phyloP scores from a whole-genome alignment of 2,797 vertebrate genomes.

The Cossypha heuglini region DNA sequence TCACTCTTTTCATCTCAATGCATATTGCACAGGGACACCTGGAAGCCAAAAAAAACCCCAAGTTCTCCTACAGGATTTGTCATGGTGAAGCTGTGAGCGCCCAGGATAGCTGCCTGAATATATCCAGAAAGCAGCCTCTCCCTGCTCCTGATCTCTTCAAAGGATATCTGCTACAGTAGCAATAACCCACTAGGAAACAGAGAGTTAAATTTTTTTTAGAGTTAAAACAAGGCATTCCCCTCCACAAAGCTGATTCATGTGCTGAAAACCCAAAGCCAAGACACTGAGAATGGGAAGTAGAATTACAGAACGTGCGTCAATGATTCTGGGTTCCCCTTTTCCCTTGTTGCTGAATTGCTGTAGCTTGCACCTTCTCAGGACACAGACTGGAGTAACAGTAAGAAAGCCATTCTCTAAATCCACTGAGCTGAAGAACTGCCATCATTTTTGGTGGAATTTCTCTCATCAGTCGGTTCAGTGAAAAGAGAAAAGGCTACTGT shows the following conservation, averaged over 20 bases:
- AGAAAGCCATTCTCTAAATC: conserved; percentile 19
- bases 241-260: conserved; percentile 45
- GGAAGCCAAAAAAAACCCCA: neutral
- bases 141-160: neutral
- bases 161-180: neutral
- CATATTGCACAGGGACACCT: neutral
- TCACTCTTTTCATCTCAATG: neutral
- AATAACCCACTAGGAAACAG: neutral
- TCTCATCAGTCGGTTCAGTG: neutral
- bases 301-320: conserved; percentile 32
- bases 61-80: neutral
- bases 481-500: neutral
- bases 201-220: neutral
- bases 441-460: neutral
- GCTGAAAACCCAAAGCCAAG: conserved; percentile 42
- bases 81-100: neutral
- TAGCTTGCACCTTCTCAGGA: neutral
- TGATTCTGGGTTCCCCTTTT: conserved; percentile 51
- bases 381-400: neutral
- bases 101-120: neutral
- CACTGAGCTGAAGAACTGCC: conserved; percentile 34
- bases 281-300: conserved; percentile 42
- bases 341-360: conserved; percentile 2
- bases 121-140: neutral
- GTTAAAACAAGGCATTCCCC: neutral